These are phyloP conservation scores for Cylas formicarius DNA, from an alignment of 1,140 invertebrate species.

Conservation along the genomic window DNA sequence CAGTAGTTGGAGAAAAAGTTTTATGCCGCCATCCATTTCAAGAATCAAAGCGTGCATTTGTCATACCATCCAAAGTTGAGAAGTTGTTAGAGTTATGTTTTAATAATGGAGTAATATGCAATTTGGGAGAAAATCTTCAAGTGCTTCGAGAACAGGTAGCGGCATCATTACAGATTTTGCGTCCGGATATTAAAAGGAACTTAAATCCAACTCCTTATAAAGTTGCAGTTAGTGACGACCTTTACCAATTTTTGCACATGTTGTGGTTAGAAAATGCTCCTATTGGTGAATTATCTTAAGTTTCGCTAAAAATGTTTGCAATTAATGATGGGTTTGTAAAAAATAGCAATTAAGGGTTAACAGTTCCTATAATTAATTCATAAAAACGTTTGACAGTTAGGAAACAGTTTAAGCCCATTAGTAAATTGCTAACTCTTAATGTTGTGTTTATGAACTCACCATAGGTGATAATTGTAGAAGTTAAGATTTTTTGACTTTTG, in stretches of 20 bases:
- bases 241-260: slow-evolving; percentile 93
- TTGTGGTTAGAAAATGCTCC: slow-evolving; percentile 97
- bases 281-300: slow-evolving; percentile 86
- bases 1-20: slow-evolving; percentile 71
- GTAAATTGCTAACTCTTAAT: too few species aligned
- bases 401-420: too few species aligned
- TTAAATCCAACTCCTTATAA: slow-evolving; percentile 98
- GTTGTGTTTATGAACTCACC: too few species aligned
- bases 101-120: slow-evolving; percentile 70
- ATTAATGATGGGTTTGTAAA: too few species aligned
- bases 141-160: slow-evolving; percentile 75
- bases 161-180: slow-evolving; percentile 68
- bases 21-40: slow-evolving; percentile 95
- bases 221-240: slow-evolving; percentile 88
- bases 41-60: slow-evolving; percentile 90
- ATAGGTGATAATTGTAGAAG: too few species aligned
- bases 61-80: slow-evolving; percentile 78
- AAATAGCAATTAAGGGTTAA: too few species aligned
- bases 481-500: too few species aligned
- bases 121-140: slow-evolving; percentile 62
- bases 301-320: too few species aligned
- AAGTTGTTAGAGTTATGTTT: slow-evolving; percentile 71
- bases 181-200: slow-evolving; percentile 89
- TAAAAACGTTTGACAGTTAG: too few species aligned
- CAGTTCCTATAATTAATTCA: too few species aligned